phyloP scores from a whole-genome alignment of 2,797 vertebrate genomes.

The Pteronotus mesoamericanus region DNA sequence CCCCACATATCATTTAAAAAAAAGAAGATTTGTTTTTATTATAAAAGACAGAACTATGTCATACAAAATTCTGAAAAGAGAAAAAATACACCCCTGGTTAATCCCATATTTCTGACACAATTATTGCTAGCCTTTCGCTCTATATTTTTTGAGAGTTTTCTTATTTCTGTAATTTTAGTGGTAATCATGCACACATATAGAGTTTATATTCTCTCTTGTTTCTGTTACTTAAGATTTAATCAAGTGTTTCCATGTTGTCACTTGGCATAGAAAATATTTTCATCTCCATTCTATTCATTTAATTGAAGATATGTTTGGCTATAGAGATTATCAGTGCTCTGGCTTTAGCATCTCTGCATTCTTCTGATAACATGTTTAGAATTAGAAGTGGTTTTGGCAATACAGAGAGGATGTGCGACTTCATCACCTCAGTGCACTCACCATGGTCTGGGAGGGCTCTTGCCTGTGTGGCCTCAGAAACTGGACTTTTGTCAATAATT shows the following conservation, averaged over 20 bases:
- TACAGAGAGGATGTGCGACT: background rate
- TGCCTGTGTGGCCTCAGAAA: background rate
- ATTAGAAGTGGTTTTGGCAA: background rate
- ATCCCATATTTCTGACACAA: background rate
- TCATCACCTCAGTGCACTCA: background rate
- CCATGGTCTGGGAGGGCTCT: background rate
- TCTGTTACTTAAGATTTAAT: background rate
- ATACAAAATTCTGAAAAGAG: background rate
- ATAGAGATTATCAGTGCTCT: background rate
- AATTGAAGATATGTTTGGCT: background rate
- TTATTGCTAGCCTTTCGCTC: background rate
- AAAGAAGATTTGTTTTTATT: background rate
- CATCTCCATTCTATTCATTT: background rate
- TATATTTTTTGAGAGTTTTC: background rate
- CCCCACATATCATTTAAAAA: background rate
- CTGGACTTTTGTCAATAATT: background rate
- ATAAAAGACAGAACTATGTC: background rate
- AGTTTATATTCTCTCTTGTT: background rate
- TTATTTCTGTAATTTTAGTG: background rate
- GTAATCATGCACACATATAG: background rate
- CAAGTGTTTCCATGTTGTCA: background rate
- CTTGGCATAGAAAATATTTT: background rate
- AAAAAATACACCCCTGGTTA: background rate
- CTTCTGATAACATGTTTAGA: background rate
- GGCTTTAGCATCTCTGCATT: background rate